phyloP scores from a whole-genome alignment of 2,113 vertebrate genomes.

The Capreolus pygargus region DNA sequence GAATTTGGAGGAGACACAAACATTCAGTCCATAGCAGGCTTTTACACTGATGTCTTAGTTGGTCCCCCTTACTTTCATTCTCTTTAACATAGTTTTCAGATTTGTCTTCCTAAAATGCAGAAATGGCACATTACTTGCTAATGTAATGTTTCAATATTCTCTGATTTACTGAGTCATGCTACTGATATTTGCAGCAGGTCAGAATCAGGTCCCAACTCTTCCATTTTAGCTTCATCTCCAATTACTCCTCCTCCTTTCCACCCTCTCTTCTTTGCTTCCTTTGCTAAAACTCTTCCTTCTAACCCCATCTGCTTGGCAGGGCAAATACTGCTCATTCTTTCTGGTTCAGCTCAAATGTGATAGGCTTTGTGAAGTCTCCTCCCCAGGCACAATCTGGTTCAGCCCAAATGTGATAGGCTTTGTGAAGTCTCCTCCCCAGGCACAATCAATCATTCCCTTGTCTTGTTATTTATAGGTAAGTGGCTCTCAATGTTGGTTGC shows the following conservation, averaged over 20 bases:
- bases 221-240: not conserved
- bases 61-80: not conserved
- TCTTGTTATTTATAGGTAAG: not conserved
- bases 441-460: constrained; percentile 2
- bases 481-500: not conserved
- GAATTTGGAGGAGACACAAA: not conserved
- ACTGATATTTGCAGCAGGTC: not conserved
- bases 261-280: not conserved
- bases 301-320: not conserved
- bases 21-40: not conserved
- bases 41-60: not conserved
- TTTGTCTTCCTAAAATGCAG: not conserved
- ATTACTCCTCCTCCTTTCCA: not conserved
- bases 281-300: not conserved
- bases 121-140: not conserved
- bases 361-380: not conserved
- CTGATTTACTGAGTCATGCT: not conserved
- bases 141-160: not conserved
- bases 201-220: not conserved
- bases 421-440: not conserved
- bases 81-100: not conserved
- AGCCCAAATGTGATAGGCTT: not conserved
- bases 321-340: constrained; percentile 6
- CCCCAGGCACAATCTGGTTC: not conserved
- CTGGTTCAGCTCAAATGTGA: not conserved